Conservation (phyloP, 1,140 invertebrate genomes). For the Zaprionus lachaisei region DNA sequence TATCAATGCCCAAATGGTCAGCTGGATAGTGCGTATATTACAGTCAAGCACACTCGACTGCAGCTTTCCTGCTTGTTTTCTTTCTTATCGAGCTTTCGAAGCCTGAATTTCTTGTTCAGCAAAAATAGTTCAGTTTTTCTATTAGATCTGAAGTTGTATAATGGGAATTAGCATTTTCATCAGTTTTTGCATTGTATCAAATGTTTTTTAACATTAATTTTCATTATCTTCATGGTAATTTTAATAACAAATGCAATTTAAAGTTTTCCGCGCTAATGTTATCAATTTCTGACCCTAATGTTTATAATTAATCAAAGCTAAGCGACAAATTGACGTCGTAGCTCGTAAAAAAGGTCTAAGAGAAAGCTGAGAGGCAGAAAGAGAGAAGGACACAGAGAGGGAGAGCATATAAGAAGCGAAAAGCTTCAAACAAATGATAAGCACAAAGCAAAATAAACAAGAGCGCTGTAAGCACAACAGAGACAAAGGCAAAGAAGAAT, state of each 20-base stretch:
- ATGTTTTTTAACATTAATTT: background rate
- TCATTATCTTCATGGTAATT: background rate
- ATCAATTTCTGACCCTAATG: slow-evolving; percentile 36
- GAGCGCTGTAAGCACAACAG: slow-evolving; percentile 24
- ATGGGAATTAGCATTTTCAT: too few relatives aligned
- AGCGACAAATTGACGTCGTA: slow-evolving; percentile 30
- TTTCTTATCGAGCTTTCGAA: too few relatives aligned
- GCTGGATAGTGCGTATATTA: too few relatives aligned
- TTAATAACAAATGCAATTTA: background rate
- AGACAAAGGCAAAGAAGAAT: slow-evolving; percentile 9
- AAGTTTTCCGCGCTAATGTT: slow-evolving; percentile 20
- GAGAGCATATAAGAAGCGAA: slow-evolving; percentile 10
- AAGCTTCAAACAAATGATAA: slow-evolving; percentile 43
- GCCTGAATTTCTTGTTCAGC: too few relatives aligned
- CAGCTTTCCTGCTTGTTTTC: too few relatives aligned
- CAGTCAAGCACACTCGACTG: too few relatives aligned
- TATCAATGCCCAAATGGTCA: too few relatives aligned
- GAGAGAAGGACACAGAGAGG: background rate
- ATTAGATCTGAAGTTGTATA: too few relatives aligned
- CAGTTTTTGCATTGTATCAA: background rate
- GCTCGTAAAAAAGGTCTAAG: background rate
- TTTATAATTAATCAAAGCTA: slow-evolving; percentile 40
- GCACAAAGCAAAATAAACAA: slow-evolving; percentile 52
- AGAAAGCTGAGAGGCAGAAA: slow-evolving; percentile 14
- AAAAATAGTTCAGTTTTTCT: too few relatives aligned